phyloP scores from a whole-genome alignment of 2,113 vertebrate species.

The Pundamilia nyererei region DNA sequence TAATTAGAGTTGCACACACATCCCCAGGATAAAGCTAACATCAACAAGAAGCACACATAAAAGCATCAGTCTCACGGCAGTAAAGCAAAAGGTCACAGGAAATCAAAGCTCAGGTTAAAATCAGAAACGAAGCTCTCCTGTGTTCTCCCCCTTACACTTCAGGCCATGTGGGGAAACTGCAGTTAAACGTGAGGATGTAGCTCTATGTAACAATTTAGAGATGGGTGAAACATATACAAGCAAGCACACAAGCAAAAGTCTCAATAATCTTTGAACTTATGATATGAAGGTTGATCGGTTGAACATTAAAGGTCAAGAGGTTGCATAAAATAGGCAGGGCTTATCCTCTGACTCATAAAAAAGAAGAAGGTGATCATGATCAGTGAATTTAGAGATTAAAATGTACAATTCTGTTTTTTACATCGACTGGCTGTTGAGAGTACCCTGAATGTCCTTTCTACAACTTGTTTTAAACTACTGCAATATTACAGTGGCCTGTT shows the following conservation, averaged over 20 bases:
- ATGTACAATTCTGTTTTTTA: background rate
- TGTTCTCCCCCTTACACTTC: background rate
- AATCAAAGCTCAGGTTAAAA: constrained; percentile 18
- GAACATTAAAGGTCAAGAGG: background rate
- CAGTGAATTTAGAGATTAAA: background rate
- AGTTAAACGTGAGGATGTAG: background rate
- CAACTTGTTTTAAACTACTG: background rate
- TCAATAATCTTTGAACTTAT: background rate
- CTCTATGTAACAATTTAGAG: background rate
- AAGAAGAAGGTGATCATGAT: background rate
- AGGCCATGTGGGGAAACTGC: background rate
- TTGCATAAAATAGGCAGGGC: background rate
- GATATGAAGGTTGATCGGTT: background rate
- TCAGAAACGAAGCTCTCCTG: background rate
- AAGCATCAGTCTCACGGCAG: background rate
- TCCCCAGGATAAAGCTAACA: background rate
- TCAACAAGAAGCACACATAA: constrained; percentile 12
- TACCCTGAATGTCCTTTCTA: background rate
- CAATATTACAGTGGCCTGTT: background rate
- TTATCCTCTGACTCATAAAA: background rate
- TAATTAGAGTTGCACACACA: constrained; percentile 30
- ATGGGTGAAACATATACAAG: background rate
- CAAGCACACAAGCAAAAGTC: background rate
- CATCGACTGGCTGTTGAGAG: background rate
- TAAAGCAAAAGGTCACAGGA: constrained; percentile 38